Percentiles rank a stretch among this genome's conserved stretches.
Evolutionary conservation across 2,113 vertebrate genomes (phyloP).

Genomic region (Chaetura pelagica): DNA sequence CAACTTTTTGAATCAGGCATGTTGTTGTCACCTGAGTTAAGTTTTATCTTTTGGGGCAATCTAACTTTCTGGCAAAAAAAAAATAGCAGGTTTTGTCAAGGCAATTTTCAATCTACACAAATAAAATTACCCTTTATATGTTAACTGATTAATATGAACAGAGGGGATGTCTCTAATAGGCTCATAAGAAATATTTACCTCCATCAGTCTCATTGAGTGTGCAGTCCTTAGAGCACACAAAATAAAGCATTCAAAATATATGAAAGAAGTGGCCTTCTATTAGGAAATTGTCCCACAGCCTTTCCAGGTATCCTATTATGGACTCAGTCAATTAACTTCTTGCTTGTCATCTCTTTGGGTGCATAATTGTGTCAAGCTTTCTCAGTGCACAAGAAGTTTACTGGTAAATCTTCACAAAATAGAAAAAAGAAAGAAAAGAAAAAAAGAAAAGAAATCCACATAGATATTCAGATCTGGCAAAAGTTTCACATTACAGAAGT

Average conservation of each 20-base stretch:
- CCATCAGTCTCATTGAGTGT: neutral
- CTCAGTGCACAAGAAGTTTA: slow-evolving; percentile 37
- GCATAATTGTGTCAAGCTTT: slow-evolving; percentile 6
- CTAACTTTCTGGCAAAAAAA: neutral
- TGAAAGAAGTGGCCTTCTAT: slow-evolving; percentile 5
- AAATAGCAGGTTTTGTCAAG: neutral
- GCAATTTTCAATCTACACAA: neutral
- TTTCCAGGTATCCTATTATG: neutral
- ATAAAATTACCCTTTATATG: neutral
- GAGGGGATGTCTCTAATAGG: neutral
- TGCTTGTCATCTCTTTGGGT: neutral
- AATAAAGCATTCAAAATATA: neutral
- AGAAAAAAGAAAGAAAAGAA: neutral
- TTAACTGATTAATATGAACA: neutral
- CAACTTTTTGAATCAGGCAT: neutral
- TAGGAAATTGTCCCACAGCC: neutral
- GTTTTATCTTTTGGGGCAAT: neutral
- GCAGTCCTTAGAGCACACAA: neutral
- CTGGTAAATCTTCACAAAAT: slow-evolving; percentile 42
- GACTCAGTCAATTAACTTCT: slow-evolving; percentile 27
- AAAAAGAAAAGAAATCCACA: neutral
- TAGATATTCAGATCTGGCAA: slow-evolving; percentile 62
- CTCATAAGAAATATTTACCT: neutral
- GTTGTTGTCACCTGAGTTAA: neutral
- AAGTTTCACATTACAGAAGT: slow-evolving; percentile 61